phyloP scores from a whole-genome alignment of 2,113 vertebrate genomes.

The Indicator indicator region DNA sequence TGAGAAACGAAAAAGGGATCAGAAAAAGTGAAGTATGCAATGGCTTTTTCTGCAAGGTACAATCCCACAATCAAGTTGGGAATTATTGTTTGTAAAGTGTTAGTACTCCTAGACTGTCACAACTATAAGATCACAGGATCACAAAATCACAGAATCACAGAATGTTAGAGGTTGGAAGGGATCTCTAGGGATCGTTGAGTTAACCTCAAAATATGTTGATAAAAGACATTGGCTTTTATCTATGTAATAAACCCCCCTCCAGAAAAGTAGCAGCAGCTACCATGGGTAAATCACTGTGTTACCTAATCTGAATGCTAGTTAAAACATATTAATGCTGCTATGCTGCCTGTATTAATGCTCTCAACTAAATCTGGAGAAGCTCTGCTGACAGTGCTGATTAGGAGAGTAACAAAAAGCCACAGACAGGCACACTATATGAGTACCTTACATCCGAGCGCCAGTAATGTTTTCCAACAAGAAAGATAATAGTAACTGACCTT shows the following conservation, averaged over 20 bases:
- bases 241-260: not conserved
- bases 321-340: not conserved
- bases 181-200: too few species aligned
- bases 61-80: not conserved
- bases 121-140: not conserved
- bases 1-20: not conserved
- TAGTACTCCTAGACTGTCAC: not conserved
- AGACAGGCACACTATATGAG: not conserved
- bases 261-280: not conserved
- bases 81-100: not conserved
- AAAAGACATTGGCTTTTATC: not conserved
- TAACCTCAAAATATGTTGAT: too few species aligned
- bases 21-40: not conserved
- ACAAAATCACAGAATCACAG: too few species aligned
- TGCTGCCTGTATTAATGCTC: slow-evolving; percentile 2
- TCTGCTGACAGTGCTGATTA: slow-evolving; percentile 18
- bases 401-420: not conserved
- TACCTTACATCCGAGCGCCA: not conserved
- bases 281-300: not conserved
- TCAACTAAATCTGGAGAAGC: not conserved
- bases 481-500: not conserved
- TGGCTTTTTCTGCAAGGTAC: not conserved
- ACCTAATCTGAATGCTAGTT: not conserved
- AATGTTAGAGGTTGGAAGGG: too few species aligned
- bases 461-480: not conserved